Conservation (phyloP, 2,888 invertebrate genomes). For the Apoda limacodes region DNA sequence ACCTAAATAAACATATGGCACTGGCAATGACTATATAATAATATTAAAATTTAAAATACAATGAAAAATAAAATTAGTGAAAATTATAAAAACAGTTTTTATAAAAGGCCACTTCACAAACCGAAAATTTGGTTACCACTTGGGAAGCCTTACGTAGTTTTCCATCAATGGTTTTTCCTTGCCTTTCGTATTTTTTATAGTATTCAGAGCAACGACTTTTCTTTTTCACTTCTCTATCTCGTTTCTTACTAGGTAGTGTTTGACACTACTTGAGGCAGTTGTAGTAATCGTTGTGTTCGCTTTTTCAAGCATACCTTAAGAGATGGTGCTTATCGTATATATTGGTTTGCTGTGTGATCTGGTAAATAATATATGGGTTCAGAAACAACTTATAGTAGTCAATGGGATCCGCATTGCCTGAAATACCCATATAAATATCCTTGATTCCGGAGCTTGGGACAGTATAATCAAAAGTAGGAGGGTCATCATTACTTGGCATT, state of each 20-base stretch:
- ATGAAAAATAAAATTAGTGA: constrained; percentile 2
- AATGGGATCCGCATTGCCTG: constrained; percentile 14
- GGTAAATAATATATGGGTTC: constrained; percentile 9
- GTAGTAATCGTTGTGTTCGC: no score
- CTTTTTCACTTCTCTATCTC: constrained; percentile 10
- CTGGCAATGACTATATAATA: constrained; percentile 3
- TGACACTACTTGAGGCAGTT: no score
- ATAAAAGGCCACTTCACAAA: constrained; percentile 9
- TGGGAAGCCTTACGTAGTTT: constrained; percentile 5
- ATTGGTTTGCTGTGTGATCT: constrained; percentile 12
- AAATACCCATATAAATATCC: constrained; percentile 7
- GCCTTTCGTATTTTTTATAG: constrained; percentile 8
- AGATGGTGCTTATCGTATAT: constrained; percentile 12
- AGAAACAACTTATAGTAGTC: constrained; percentile 16
- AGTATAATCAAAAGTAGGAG: constrained; percentile 14
- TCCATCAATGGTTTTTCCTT: constrained; percentile 8
- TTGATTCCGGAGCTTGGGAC: no score
- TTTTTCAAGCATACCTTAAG: constrained; percentile 4
- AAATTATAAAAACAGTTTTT: constrained; percentile 10
- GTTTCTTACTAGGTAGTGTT: background rate
- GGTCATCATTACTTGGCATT: constrained; percentile 5
- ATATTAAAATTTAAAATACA: constrained; percentile 2
- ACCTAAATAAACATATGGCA: constrained; percentile 1
- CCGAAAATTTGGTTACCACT: constrained; percentile 13
- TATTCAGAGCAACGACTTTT: constrained; percentile 8